Base-by-base conservation (phyloP, 1,140 invertebrate genomes). In the Agrypnia vestita region DNA sequence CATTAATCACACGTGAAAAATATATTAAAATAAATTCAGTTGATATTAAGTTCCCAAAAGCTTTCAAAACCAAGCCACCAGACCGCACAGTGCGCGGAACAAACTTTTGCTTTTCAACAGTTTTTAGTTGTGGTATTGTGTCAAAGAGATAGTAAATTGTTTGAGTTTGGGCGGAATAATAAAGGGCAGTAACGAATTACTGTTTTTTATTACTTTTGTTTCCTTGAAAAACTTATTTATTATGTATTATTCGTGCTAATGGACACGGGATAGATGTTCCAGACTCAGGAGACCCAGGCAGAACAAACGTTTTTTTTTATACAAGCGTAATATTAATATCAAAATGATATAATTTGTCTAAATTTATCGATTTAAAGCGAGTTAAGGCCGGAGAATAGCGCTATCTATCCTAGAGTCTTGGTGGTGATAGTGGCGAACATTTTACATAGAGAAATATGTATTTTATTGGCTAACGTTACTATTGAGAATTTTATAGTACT, bases 121-220 rank as follows among this genome's bases (percentile, higher is more conserved):
- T 69, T 69, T 69, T 69, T 47, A 69, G 43, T 69, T 69, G 64
- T 46, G 64, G 64, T 69, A 15, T 47, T 47, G 15, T 69, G 64
- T 69, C 64, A 69, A 69, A 69, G 64, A 69, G 64, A 69, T 69
- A 47, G 35, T 35, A 49, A 69, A 69, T 47, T 69, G 64, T 46
- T 47, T 47, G 43, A n/a, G 46, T 47, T n/a, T 69, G 46, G n/a
- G 44, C 64, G 64, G 35, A 69, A 49, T 69, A 69, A 69, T 17
- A 49, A 13, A 47, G 46, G 64, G 46, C 64, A 69, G 21, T 69
- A 69, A 69, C 19, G 64, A 69, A 69, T 69, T 47, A 47, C 64
- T 46, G n/a, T 69, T 35, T 69, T 69, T 69, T 69, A 69, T 69
- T 69, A 69, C 44, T 69, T 51, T 69, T 69, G 64, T 69, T 69